Percentiles rank a stretch among this genome's conserved stretches.
Conservation (phyloP, 2,888 invertebrate genomes). For the Hydrotaea diabolus region DNA sequence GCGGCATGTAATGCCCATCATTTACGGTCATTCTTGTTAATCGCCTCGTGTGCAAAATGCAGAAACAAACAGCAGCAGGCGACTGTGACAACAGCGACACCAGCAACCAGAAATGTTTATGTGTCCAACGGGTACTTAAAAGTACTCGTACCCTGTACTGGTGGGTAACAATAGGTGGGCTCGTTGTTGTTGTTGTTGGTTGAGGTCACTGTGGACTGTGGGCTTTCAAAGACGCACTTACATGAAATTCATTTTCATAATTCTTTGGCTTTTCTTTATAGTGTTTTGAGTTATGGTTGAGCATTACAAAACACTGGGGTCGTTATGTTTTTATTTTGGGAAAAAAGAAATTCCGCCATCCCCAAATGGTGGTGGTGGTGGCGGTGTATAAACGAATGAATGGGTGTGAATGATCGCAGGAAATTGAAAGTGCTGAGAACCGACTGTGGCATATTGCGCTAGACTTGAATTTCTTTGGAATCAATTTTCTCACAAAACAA, state of each 20-base stretch:
- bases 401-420: background rate
- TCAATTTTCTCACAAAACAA: background rate
- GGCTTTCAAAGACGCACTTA: background rate
- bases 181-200: background rate
- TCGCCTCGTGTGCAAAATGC: slow-evolving; percentile 20
- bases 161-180: too few relatives aligned
- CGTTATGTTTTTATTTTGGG: slow-evolving; percentile 18
- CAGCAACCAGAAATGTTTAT: slow-evolving; percentile 20
- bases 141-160: slow-evolving; percentile 14
- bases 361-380: too few relatives aligned
- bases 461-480: background rate
- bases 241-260: slow-evolving; percentile 4
- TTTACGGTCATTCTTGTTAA: slow-evolving; percentile 16
- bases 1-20: slow-evolving; percentile 31
- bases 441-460: background rate
- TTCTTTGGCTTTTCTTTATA: slow-evolving; percentile 5
- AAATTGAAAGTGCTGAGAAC: slow-evolving; percentile 24
- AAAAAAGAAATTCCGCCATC: slow-evolving; percentile 20
- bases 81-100: background rate
- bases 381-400: too few relatives aligned
- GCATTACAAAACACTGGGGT: slow-evolving; percentile 21
- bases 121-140: slow-evolving; percentile 37
- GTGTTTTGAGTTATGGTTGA: background rate
- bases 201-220: background rate
- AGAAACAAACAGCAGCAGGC: background rate